Percentiles rank a stretch among this genome's conserved stretches.
Conservation (phyloP, 2,113 vertebrate genomes). For the Calyptommatus sinebrachiatus region DNA sequence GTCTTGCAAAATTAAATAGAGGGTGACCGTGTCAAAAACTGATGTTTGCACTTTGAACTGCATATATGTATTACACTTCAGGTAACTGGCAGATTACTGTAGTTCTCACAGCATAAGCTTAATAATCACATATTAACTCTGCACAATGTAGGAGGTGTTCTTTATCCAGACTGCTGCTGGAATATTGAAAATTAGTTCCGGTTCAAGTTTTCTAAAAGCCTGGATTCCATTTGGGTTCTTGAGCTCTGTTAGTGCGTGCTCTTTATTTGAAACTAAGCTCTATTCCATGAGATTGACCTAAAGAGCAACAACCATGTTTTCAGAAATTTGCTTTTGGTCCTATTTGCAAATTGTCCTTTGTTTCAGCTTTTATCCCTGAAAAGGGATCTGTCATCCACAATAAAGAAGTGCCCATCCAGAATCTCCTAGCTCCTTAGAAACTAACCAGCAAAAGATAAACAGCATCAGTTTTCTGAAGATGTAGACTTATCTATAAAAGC, state of each 20-base stretch:
- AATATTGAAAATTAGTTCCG: neutral
- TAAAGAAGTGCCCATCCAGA: too few relatives aligned
- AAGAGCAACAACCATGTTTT: neutral
- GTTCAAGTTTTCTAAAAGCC: neutral
- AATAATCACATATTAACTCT: conserved; percentile 4
- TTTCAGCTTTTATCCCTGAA: too few relatives aligned
- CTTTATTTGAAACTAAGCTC: too few relatives aligned
- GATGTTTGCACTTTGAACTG: neutral
- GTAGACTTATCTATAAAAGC: too few relatives aligned
- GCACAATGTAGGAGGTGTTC: neutral
- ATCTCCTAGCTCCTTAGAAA: too few relatives aligned
- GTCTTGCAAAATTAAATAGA: neutral
- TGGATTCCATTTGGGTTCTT: neutral
- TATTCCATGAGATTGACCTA: too few relatives aligned
- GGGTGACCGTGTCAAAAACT: neutral
- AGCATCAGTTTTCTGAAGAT: too few relatives aligned
- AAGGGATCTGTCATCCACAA: too few relatives aligned
- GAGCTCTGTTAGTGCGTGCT: too few relatives aligned
- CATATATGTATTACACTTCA: neutral
- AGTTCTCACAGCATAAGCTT: neutral
- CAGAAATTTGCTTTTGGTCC: neutral
- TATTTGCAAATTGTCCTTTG: too few relatives aligned
- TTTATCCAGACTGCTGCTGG: neutral
- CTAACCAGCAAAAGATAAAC: too few relatives aligned
- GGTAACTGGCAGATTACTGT: neutral